Percentiles rank a stretch among this genome's conserved stretches.
phyloP scores from a whole-genome alignment of 1,140 invertebrate species.

The Brachionus sp. region DNA sequence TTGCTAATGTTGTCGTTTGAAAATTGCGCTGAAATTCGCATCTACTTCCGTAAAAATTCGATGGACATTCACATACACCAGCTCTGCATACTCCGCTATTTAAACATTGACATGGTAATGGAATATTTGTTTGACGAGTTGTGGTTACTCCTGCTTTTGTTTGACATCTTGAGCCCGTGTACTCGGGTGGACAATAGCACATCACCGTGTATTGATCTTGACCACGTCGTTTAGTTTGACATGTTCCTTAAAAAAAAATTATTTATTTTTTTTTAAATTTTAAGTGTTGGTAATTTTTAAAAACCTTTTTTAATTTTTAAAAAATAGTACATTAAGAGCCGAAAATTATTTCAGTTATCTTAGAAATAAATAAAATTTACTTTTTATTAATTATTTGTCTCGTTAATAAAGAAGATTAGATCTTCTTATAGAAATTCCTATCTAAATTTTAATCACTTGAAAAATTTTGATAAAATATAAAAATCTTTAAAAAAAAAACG shows the following conservation, averaged over 20 bases:
- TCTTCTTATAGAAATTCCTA: too few species aligned
- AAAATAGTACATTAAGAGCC: too few species aligned
- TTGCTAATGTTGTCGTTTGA: background rate
- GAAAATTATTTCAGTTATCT: too few species aligned
- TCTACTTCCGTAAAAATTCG: conserved; percentile 27
- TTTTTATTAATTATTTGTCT: too few species aligned
- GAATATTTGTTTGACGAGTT: background rate
- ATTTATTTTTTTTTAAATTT: too few species aligned
- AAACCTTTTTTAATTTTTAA: too few species aligned
- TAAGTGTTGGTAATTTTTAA: too few species aligned
- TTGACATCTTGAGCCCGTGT: conserved; percentile 30
- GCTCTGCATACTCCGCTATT: conserved; percentile 9
- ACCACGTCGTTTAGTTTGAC: background rate
- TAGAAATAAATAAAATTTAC: too few species aligned
- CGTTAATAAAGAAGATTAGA: too few species aligned
- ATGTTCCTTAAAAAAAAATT: conserved; percentile 9
- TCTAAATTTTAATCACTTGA: too few species aligned
- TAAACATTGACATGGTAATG: conserved; percentile 28
- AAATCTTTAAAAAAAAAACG: too few species aligned
- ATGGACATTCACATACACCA: conserved; percentile 23
- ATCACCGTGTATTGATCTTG: conserved; percentile 41
- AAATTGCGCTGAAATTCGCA: conserved; percentile 28
- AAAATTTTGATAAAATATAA: too few species aligned
- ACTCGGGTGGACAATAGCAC: conserved; percentile 24
- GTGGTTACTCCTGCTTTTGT: background rate